Conservation (phyloP, 1,140 invertebrate species). For the Elymnias hypermnestra region DNA sequence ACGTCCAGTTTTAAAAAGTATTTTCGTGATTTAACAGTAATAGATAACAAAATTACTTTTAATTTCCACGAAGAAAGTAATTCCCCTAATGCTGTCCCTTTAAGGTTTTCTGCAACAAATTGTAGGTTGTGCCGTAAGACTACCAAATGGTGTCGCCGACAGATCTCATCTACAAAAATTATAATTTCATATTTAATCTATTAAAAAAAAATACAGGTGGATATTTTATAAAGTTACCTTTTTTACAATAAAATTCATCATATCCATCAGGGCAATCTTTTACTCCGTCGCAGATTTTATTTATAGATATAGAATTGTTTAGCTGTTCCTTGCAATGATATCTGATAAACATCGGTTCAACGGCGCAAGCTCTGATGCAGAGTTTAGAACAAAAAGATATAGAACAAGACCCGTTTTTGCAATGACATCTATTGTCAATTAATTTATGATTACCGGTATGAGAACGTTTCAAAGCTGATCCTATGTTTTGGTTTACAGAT, state of each 20-base stretch:
- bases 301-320: conserved; percentile 27
- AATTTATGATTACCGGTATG: conserved; percentile 44
- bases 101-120: conserved; percentile 29
- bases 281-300: conserved; percentile 43
- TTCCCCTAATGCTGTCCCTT: conserved; percentile 37
- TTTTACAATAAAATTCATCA: conserved; percentile 44
- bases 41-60: too few species aligned
- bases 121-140: conserved; percentile 33
- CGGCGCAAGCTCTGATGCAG: conserved; percentile 42
- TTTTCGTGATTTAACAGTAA: too few species aligned
- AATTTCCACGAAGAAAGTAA: conserved; percentile 40
- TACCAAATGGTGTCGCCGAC: conserved; percentile 44
- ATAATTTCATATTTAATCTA: neutral
- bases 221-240: conserved; percentile 30
- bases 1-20: too few species aligned
- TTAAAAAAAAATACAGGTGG: too few species aligned
- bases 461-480: conserved; percentile 37
- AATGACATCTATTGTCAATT: conserved; percentile 37
- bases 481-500: conserved; percentile 38
- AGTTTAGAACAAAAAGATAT: conserved; percentile 30
- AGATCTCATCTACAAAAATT: conserved; percentile 34
- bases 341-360: conserved; percentile 34
- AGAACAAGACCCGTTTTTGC: conserved; percentile 34
- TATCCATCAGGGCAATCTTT: conserved; percentile 40
- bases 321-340: conserved; percentile 30